Conservation (phyloP, 1,140 invertebrate genomes). For the Melitaea cinxia region DNA sequence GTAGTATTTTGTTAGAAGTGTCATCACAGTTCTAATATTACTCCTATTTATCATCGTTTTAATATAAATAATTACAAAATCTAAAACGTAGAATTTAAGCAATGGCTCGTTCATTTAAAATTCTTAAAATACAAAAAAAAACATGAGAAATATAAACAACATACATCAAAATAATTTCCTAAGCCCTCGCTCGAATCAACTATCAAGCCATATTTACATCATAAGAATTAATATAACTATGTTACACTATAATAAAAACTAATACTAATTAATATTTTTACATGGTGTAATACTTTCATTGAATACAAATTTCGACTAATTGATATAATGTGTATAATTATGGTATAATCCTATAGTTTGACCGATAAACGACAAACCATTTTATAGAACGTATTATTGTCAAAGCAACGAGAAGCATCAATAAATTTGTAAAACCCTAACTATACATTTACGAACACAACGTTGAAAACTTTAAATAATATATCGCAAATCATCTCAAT, state of each 20-base stretch:
- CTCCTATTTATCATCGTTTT: background rate
- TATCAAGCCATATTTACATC: conserved; percentile 34
- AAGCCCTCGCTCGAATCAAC: conserved; percentile 5
- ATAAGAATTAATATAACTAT: conserved; percentile 33
- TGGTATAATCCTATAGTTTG: conserved; percentile 36
- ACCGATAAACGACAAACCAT: conserved; percentile 33
- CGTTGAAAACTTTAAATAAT: conserved; percentile 25
- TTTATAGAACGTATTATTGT: conserved; percentile 57
- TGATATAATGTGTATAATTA: conserved; percentile 35
- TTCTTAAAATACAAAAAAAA: background rate
- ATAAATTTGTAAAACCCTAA: conserved; percentile 32
- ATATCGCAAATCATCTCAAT: conserved; percentile 34
- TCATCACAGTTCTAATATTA: no score
- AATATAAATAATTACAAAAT: conserved; percentile 1
- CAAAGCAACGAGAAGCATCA: conserved; percentile 51
- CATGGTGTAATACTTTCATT: conserved; percentile 65
- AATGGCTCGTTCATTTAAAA: background rate
- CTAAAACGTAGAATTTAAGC: background rate
- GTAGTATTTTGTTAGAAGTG: no score
- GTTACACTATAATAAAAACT: conserved; percentile 33
- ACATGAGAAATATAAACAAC: conserved; percentile 6
- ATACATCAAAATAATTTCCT: conserved; percentile 9
- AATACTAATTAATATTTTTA: conserved; percentile 35
- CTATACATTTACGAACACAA: conserved; percentile 29
- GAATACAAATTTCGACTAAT: conserved; percentile 51